A percentile compares a stretch with the other conserved stretches of the same genome.
Evolutionary conservation across 1,140 invertebrate genomes (phyloP).

Genomic region (Drosophila malerkotliana): DNA sequence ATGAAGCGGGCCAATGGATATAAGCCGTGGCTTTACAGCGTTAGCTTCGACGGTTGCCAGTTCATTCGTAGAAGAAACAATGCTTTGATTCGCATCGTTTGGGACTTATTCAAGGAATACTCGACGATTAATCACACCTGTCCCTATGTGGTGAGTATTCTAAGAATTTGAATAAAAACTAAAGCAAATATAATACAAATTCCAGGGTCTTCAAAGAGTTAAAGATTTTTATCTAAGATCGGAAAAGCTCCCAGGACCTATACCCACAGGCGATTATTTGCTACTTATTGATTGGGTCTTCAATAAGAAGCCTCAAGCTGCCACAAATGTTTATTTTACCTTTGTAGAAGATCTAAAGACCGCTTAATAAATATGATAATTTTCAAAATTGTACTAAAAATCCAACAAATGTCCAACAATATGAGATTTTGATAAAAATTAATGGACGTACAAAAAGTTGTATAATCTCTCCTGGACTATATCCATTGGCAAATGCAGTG

Average conservation of each 20-base stretch:
- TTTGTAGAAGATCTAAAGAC: constrained; percentile 43
- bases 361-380: constrained; percentile 2
- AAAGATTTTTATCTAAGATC: constrained; percentile 50
- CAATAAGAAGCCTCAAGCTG: constrained; percentile 33
- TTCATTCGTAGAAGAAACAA: constrained; percentile 43
- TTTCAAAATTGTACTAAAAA: no score
- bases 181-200: no score
- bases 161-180: background rate
- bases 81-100: constrained; percentile 38
- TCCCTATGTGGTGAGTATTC: constrained; percentile 41
- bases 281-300: constrained; percentile 45
- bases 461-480: no score
- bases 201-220: constrained; percentile 40
- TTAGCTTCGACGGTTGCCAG: constrained; percentile 43
- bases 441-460: no score
- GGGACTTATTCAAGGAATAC: constrained; percentile 50
- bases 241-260: constrained; percentile 42
- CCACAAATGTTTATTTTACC: constrained; percentile 53
- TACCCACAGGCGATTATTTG: constrained; percentile 57
- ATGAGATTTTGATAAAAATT: no score
- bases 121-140: constrained; percentile 57
- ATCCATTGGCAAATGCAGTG: no score
- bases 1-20: constrained; percentile 57
- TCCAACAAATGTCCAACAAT: background rate
- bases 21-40: constrained; percentile 58